Base-by-base conservation (phyloP, 2,888 invertebrate species). In the Vannuccia rotundouncinata region DNA sequence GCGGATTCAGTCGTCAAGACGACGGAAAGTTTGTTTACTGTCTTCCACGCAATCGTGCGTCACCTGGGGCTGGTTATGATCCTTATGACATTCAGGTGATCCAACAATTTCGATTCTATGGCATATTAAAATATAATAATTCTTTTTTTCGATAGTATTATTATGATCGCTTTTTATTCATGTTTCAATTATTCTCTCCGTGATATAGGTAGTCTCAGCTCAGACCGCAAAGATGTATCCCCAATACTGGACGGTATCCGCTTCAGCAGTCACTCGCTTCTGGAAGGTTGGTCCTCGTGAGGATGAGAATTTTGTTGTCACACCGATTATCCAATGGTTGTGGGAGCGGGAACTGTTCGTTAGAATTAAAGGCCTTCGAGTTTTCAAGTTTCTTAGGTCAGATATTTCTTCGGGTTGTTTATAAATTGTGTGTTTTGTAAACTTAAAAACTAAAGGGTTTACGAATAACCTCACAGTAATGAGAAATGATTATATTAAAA, bases 71-170 rank as follows among this genome's bases (percentile, higher is more conserved):
- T 0, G 82, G 85, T 1, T 86, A 86, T 81, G 85, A 86, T 82
- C 87, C 87, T 0, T 87, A 86, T 82, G 85, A 87, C 82, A 84
- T 87, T 31, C 84, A 86, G 82, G 84, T 86, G 22, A 87, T 87
- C 45, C 17, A 45, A 45, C 5, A 10, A 45, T n/a, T n/a, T n/a
- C n/a, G n/a, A n/a, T n/a, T n/a, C n/a, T n/a, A n/a, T n/a, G n/a
- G n/a, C n/a, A n/a, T n/a, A n/a, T n/a, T n/a, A n/a, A n/a, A n/a
- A n/a, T n/a, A n/a, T n/a, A n/a, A n/a, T n/a, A n/a, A n/a, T n/a
- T n/a, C n/a, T n/a, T n/a, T n/a, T n/a, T n/a, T n/a, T n/a, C n/a
- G n/a, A n/a, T n/a, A n/a, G n/a, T n/a, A n/a, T n/a, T n/a, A n/a
- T n/a, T n/a, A n/a, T n/a, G n/a, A n/a, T n/a, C n/a, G n/a, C n/a